Base-by-base conservation (phyloP, 2,888 invertebrate genomes). In the Xestia rhomboidea region DNA sequence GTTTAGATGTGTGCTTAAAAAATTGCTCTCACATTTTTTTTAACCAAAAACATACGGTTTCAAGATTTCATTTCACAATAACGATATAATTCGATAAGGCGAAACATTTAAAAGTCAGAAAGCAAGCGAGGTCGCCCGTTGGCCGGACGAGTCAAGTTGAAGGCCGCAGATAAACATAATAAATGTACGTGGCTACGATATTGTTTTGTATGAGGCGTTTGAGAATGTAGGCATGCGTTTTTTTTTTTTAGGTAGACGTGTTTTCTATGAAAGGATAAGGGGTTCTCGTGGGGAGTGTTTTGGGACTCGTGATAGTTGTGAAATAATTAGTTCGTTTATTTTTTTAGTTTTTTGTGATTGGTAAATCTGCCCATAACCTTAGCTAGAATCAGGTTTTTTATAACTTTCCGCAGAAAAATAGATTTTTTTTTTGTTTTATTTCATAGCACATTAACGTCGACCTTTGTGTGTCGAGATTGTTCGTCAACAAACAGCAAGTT, bases 91-190 rank as follows among this genome's bases (percentile, higher is more conserved):
- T 76, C 85, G 78, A 84, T 87, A 85, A 79, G 79, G 68, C 71
- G 67, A 57, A 69, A 80, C 73, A 80, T 87, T 83, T 86, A 83
- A 79, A 85, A 84, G 84, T 83, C 84, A 78, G 86, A 83, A 79
- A 84, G 72, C 77, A 73, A 82, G 79, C 88, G 89, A 89, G 88
- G 88, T 87, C 89, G 86, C 41, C 27, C 74, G 74, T 80, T 81
- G 83, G 70, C 74, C 83, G 82, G 76, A 73, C 87, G 79, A 90
- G 87, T 90, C 90, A 91, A 91, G 91, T 91, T 91, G 91, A 91
- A 91, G 91, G 91, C 79, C 89, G 81, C 64, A 68, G 85, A 83
- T 82, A 80, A 76, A 78, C 77, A 81, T 77, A 81, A 69, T 76
- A 81, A n/a, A n/a, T 72, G 57, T 81, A 81, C 76, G 73, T 57